A percentile compares a stretch with the other conserved stretches of the same genome.
Conservation (phyloP, 2,113 vertebrate species). For the Corythaeola cristata region DNA sequence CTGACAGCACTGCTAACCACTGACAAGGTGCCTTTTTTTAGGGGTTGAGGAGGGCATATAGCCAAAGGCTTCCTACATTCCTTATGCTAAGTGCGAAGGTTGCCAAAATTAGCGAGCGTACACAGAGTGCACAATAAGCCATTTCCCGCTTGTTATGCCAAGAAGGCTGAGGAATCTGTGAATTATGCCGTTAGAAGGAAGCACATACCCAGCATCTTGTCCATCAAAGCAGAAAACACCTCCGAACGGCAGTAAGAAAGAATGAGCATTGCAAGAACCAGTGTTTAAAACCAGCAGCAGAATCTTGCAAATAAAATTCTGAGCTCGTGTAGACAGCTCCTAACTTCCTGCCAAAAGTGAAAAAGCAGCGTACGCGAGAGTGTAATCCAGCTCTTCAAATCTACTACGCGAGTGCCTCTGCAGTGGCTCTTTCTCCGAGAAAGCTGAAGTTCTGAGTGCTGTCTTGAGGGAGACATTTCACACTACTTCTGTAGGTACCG, state of each 20-base stretch:
- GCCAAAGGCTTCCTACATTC: slow-evolving; percentile 55
- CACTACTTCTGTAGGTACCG: neutral
- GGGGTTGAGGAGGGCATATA: neutral
- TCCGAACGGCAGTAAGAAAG: neutral
- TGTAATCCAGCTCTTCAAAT: neutral
- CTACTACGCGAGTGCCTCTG: neutral
- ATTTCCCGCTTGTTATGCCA: slow-evolving; percentile 32
- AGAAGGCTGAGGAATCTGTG: neutral
- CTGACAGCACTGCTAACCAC: neutral
- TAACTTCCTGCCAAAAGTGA: neutral
- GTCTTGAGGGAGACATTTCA: slow-evolving; percentile 45
- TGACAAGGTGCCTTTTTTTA: slow-evolving; percentile 38
- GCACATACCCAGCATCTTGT: neutral
- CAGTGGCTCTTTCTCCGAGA: neutral
- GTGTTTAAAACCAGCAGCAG: neutral
- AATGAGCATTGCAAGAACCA: neutral
- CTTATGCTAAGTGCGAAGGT: slow-evolving; percentile 22
- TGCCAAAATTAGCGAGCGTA: slow-evolving; percentile 2
- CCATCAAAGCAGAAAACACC: slow-evolving; percentile 45
- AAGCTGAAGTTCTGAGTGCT: neutral
- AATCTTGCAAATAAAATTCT: neutral
- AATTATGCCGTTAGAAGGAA: neutral
- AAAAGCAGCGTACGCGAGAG: neutral
- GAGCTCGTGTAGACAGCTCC: neutral
- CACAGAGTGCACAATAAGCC: neutral